phyloP scores from a whole-genome alignment of 2,113 vertebrate species.

The Aramus guarauna region DNA sequence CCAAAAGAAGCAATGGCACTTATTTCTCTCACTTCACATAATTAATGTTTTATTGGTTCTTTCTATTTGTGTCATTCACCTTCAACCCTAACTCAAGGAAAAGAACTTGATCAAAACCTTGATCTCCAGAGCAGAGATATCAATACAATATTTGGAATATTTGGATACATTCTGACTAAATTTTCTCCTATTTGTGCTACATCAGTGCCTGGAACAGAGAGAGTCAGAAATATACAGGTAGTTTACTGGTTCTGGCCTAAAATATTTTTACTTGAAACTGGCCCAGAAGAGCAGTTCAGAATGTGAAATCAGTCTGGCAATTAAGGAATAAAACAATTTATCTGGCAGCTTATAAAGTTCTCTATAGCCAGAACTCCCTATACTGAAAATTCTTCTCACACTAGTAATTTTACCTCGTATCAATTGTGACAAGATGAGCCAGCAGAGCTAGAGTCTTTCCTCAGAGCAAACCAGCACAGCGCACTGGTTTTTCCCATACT shows the following conservation, averaged over 20 bases:
- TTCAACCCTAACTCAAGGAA: background rate
- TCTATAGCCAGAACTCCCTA: background rate
- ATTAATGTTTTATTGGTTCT: background rate
- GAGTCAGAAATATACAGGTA: background rate
- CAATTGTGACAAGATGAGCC: background rate
- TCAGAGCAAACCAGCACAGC: background rate
- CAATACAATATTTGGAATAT: background rate
- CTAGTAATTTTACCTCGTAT: background rate
- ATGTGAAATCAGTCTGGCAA: background rate
- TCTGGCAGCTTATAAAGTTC: background rate
- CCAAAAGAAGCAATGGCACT: background rate
- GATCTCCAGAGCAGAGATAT: background rate
- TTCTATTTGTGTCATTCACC: background rate
- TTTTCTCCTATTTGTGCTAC: background rate
- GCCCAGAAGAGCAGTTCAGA: background rate
- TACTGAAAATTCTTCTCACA: too few relatives aligned
- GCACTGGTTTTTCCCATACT: background rate
- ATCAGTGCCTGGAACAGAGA: background rate
- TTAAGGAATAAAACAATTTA: background rate
- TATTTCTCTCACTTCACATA: background rate
- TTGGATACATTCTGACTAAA: background rate
- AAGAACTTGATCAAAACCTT: background rate
- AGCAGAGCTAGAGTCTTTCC: background rate
- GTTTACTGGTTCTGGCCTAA: background rate
- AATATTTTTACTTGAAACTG: background rate